Percentiles rank a stretch among this genome's conserved stretches.
Conservation (phyloP, 2,888 invertebrate species). For the Coelinius sp. region DNA sequence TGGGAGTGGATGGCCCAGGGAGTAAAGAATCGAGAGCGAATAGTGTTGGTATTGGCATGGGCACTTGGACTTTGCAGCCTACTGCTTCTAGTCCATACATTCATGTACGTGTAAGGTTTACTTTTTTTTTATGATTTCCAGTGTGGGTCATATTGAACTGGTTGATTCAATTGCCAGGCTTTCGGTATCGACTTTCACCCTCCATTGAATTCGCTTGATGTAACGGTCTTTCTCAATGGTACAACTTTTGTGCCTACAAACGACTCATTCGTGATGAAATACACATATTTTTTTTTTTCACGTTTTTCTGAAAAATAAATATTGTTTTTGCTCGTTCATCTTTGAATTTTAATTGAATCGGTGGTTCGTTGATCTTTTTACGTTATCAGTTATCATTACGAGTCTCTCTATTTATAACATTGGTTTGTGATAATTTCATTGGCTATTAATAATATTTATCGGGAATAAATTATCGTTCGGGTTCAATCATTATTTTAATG, state of each 20-base stretch:
- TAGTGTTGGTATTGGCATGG: conserved; percentile 7
- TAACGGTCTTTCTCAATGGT: conserved; percentile 28
- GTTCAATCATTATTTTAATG: neutral
- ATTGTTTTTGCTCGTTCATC: neutral
- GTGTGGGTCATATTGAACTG: conserved; percentile 6
- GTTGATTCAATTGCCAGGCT: conserved; percentile 26
- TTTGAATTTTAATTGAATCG: neutral
- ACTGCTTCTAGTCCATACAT: conserved; percentile 4
- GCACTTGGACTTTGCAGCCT: conserved; percentile 13
- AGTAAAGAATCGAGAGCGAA: conserved; percentile 12
- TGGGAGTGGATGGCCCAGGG: neutral
- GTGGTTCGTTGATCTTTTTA: neutral
- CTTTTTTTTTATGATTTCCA: conserved; percentile 8
- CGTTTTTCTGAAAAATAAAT: neutral
- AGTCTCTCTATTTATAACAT: neutral
- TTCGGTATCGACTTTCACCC: conserved; percentile 30
- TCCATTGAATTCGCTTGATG: conserved; percentile 26
- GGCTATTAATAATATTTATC: neutral
- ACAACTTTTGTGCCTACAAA: neutral
- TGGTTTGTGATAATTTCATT: neutral
- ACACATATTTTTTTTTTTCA: conserved; percentile 13
- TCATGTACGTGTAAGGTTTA: conserved; percentile 19
- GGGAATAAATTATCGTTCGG: neutral
- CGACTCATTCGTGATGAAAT: neutral
- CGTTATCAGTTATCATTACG: neutral